Evolutionary conservation across 1,140 invertebrate species (phyloP).

Genomic region (Drosophila repleta): DNA sequence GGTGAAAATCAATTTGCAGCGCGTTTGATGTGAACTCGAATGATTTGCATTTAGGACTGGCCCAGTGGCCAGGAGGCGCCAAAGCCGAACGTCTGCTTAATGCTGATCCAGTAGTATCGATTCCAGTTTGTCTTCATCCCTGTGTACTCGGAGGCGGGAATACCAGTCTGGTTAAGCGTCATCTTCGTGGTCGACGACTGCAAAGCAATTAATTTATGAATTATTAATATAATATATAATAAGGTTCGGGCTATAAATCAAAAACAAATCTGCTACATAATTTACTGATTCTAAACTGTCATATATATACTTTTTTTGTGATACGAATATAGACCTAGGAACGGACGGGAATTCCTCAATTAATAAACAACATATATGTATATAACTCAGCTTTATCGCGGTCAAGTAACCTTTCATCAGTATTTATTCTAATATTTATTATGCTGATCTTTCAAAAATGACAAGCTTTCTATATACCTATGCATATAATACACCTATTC

Average conservation of each 20-base stretch:
- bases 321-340: too few species aligned
- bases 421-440: too few species aligned
- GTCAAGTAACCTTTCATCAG: too few species aligned
- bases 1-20: conserved; percentile 50
- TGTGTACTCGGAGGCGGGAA: conserved; percentile 91
- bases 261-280: too few species aligned
- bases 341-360: too few species aligned
- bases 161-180: conserved; percentile 90
- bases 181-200: conserved; percentile 93
- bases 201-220: conserved; percentile 28
- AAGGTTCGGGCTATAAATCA: too few species aligned
- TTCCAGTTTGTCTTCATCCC: conserved; percentile 95
- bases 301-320: too few species aligned
- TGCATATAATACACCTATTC: background rate
- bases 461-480: background rate
- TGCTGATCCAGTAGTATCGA: conserved; percentile 96
- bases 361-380: too few species aligned
- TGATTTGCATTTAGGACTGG: conserved; percentile 17
- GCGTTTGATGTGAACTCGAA: conserved; percentile 33
- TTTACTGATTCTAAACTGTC: too few species aligned
- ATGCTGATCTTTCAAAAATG: too few species aligned
- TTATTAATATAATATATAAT: background rate
- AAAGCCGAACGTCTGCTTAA: conserved; percentile 96
- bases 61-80: conserved; percentile 86
- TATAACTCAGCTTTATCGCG: too few species aligned